phyloP scores from a whole-genome alignment of 2,797 vertebrate species.

The Onychomys leucogaster region DNA sequence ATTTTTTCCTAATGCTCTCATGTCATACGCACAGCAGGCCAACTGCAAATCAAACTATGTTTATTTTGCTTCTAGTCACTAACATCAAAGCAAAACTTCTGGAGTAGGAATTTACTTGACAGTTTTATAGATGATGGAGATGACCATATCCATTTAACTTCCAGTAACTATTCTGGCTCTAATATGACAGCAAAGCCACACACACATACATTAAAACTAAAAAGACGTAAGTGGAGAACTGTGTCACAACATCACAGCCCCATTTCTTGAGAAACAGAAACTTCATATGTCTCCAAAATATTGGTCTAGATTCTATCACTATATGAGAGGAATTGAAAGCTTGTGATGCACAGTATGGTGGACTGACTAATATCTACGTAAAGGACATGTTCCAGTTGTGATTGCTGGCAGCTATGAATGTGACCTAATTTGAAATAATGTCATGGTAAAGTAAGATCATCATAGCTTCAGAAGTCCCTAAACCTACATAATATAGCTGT shows the following conservation, averaged over 20 bases:
- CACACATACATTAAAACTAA: background rate
- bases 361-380: background rate
- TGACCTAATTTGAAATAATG: background rate
- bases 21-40: background rate
- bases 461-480: background rate
- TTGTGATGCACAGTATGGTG: background rate
- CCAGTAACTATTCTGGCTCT: background rate
- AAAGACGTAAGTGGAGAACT: background rate
- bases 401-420: background rate
- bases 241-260: background rate
- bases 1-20: constrained; percentile 43
- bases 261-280: background rate
- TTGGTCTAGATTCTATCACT: background rate
- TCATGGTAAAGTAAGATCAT: background rate
- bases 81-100: constrained; percentile 33
- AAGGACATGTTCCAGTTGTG: background rate
- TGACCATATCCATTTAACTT: background rate
- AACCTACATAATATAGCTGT: background rate
- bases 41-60: constrained; percentile 60
- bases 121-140: constrained; percentile 47
- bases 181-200: background rate
- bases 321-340: background rate
- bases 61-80: constrained; percentile 59
- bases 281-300: background rate
- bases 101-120: constrained; percentile 41